Evolutionary conservation across 2,888 invertebrate genomes (phyloP).

Genomic region (Amphipyra berbera): DNA sequence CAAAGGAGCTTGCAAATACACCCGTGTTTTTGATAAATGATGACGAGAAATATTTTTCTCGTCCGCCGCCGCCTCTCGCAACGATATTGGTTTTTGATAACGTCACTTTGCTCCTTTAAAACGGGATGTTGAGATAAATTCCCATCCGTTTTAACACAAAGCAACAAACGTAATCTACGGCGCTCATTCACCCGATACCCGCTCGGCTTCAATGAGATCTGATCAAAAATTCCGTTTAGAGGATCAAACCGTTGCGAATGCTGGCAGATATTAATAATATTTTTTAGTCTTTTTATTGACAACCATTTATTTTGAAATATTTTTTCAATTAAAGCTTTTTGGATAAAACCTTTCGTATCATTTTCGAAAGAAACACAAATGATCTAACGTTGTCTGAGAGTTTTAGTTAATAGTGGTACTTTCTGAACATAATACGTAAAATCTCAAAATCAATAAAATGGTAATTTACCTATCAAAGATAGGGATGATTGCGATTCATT

Average conservation of each 20-base stretch:
- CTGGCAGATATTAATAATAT: constrained; percentile 37
- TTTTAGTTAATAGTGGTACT: not conserved
- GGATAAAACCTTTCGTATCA: not conserved
- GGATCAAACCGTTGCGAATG: constrained; percentile 42
- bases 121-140: constrained; percentile 58
- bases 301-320: constrained; percentile 3
- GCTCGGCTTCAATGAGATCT: constrained; percentile 29
- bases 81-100: constrained; percentile 70
- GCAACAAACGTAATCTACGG: constrained; percentile 57
- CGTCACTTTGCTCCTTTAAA: constrained; percentile 61
- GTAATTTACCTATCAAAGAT: constrained; percentile 38
- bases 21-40: constrained; percentile 69
- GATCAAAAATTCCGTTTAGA: constrained; percentile 42
- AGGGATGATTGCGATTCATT: constrained; percentile 38
- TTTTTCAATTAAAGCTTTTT: not conserved
- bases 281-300: constrained; percentile 33
- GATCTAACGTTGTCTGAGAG: not conserved
- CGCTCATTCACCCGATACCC: constrained; percentile 33
- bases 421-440: constrained; percentile 7
- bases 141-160: constrained; percentile 59
- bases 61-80: constrained; percentile 34
- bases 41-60: constrained; percentile 62
- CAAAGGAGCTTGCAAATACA: constrained; percentile 60
- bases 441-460: constrained; percentile 41
- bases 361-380: not conserved